Conservation (phyloP, 2,888 invertebrate genomes). For the Melinaea marsaeus region DNA sequence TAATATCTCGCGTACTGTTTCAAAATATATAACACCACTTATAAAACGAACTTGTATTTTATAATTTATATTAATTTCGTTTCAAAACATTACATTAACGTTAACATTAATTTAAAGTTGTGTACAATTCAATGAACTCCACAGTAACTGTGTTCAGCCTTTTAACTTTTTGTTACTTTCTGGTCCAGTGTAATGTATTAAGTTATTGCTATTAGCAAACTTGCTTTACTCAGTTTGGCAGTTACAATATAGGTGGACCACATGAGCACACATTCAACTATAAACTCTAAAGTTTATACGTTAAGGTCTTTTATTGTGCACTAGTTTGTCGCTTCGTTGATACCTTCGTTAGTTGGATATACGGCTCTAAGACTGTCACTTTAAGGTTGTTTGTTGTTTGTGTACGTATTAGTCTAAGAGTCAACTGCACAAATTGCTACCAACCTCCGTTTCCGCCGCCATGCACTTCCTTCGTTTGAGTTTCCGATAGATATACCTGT, state of each 20-base stretch:
- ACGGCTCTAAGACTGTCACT: slow-evolving; percentile 18
- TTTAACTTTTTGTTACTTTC: slow-evolving; percentile 32
- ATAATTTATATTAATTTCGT: too few relatives aligned
- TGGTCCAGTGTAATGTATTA: slow-evolving; percentile 34
- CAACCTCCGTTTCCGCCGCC: slow-evolving; percentile 36
- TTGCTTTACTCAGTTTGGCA: slow-evolving; percentile 31
- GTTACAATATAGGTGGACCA: slow-evolving; percentile 30
- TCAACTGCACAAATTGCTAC: slow-evolving; percentile 35
- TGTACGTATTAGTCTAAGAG: slow-evolving; percentile 27
- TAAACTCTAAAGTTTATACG: slow-evolving; percentile 21
- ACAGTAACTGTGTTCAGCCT: slow-evolving; percentile 30
- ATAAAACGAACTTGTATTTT: too few relatives aligned
- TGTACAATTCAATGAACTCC: slow-evolving; percentile 19
- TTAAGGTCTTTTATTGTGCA: slow-evolving; percentile 16
- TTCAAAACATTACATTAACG: neutral
- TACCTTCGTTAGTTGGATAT: slow-evolving; percentile 19
- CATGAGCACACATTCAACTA: slow-evolving; percentile 13
- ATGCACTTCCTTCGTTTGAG: slow-evolving; percentile 35
- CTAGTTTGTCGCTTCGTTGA: slow-evolving; percentile 8
- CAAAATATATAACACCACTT: neutral
- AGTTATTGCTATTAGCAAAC: slow-evolving; percentile 35
- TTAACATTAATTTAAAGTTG: slow-evolving; percentile 1
- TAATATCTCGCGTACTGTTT: neutral
- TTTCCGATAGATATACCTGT: slow-evolving; percentile 31
- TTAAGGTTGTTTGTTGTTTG: slow-evolving; percentile 24